Base-by-base conservation (phyloP, 2,113 vertebrate species). In the Acrocephalus kingi region DNA sequence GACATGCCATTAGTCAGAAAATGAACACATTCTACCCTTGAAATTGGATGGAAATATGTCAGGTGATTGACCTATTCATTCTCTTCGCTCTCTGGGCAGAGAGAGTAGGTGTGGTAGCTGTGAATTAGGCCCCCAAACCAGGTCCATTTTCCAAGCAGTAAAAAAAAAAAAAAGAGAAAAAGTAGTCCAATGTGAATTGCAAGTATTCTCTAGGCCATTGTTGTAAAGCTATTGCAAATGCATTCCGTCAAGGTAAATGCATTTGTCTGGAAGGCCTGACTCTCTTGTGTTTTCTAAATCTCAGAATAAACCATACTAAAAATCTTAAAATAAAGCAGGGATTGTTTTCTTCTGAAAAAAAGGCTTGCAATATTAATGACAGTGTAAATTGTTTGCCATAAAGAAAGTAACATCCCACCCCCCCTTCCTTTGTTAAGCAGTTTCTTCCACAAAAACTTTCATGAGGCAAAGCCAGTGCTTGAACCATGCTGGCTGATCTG, bases 21-120 rank as follows among this genome's bases (percentile, higher is more conserved):
- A 99, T 99, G 99, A 99, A 99, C 99, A 99, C 99, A 99, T 99
- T 99, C 98, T 98, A 98, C 98, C 98, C 98, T 99, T 99, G 99
- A 99, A 99, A 99, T 99, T 99, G 99, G 99, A 99, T 99, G 99
- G 99, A 99, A 99, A 99, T 99, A 98, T 99, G 99, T 99, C 99
- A 99, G 98, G 98, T 99, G 99, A 99, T 99, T 99, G 99, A 99
- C 98, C 98, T 93, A 98, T 98, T 98, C 98, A 98, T 98, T 99
- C 98, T 98, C 98, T 98, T 98, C 97, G 95, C 98, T 99, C 98
- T 98, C 98, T 97, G 97, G 98, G 97, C 97, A 98, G 97, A 98
- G 97, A 98, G 94, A 97, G 97, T 98, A 97, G 98, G 98, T 98
- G 98, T 98, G 99, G 98, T 98, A 97, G 98, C 97, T 80, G 97